Conservation (phyloP, 2,797 vertebrate genomes). For the Oreochromis mossambicus region DNA sequence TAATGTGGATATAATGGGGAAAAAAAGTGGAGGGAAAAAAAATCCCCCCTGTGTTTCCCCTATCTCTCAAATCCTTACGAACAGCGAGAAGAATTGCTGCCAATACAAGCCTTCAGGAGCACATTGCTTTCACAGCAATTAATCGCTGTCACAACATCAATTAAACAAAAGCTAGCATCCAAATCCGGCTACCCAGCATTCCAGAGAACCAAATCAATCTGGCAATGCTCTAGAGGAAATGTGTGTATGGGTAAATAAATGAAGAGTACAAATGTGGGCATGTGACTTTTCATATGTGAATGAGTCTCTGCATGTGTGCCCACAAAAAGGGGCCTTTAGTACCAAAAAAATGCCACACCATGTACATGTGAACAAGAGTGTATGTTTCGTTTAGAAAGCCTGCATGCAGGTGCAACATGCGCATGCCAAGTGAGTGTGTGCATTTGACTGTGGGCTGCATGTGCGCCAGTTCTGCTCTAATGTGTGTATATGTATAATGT, state of each 20-base stretch:
- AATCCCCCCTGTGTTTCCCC: neutral
- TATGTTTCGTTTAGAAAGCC: neutral
- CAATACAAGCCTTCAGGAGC: constrained; percentile 55
- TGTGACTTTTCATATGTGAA: neutral
- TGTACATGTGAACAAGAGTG: neutral
- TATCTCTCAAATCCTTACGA: constrained; percentile 17
- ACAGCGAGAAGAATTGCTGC: constrained; percentile 23
- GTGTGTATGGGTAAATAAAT: neutral
- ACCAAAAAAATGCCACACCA: neutral
- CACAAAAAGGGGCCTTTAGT: neutral
- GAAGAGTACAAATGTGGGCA: neutral
- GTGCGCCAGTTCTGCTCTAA: neutral
- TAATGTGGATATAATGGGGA: neutral
- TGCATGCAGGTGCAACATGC: neutral
- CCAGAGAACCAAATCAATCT: constrained; percentile 51
- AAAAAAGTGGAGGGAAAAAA: neutral
- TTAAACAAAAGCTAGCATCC: constrained; percentile 59
- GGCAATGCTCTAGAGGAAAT: constrained; percentile 22
- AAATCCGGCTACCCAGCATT: constrained; percentile 53
- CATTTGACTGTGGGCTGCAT: constrained; percentile 6
- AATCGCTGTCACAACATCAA: constrained; percentile 74
- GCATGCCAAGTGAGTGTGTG: neutral
- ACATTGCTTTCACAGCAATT: constrained; percentile 67
- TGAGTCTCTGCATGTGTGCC: neutral
- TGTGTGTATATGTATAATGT: neutral